phyloP scores from a whole-genome alignment of 1,140 invertebrate species.

The Charaxes varanes region DNA sequence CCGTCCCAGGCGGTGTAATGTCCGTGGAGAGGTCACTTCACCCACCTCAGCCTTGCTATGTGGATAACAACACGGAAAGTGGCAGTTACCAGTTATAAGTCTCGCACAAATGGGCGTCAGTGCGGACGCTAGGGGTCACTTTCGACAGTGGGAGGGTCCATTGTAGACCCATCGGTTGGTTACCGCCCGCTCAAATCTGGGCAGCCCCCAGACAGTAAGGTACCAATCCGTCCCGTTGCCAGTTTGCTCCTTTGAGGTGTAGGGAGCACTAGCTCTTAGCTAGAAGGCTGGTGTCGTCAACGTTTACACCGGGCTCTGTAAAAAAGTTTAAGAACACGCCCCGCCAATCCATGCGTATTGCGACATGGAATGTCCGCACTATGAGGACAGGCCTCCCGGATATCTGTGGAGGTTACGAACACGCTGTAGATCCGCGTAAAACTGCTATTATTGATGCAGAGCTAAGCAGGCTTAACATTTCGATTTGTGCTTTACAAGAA shows the following conservation, averaged over 20 bases:
- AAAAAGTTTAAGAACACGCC: no score
- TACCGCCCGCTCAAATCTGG: slow-evolving; percentile 17
- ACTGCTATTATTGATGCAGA: slow-evolving; percentile 20
- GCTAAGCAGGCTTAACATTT: slow-evolving; percentile 10
- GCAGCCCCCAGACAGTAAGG: slow-evolving; percentile 17
- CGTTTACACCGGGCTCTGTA: no score
- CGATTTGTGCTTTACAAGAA: slow-evolving; percentile 17
- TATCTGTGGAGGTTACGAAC: slow-evolving; percentile 4
- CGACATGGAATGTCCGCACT: slow-evolving; percentile 18
- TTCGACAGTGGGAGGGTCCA: slow-evolving; percentile 20
- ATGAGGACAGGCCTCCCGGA: slow-evolving; percentile 18
- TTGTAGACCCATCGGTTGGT: slow-evolving; percentile 20
- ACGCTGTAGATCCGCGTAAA: slow-evolving; percentile 14
- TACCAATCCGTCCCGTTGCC: slow-evolving; percentile 10
- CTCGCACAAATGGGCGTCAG: slow-evolving; percentile 14
- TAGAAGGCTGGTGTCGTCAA: slow-evolving; percentile 1
- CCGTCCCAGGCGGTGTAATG: slow-evolving; percentile 3
- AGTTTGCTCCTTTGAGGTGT: slow-evolving; percentile 2
- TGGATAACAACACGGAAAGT: slow-evolving; percentile 18
- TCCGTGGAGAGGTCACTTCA: slow-evolving; percentile 10
- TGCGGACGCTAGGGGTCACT: slow-evolving; percentile 18
- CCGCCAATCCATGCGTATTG: no score
- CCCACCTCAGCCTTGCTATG: slow-evolving; percentile 6
- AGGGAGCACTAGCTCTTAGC: slow-evolving; percentile 2
- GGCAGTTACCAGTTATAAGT: slow-evolving; percentile 25